phyloP scores from a whole-genome alignment of 2,888 invertebrate species.

The Nycteola revayana region DNA sequence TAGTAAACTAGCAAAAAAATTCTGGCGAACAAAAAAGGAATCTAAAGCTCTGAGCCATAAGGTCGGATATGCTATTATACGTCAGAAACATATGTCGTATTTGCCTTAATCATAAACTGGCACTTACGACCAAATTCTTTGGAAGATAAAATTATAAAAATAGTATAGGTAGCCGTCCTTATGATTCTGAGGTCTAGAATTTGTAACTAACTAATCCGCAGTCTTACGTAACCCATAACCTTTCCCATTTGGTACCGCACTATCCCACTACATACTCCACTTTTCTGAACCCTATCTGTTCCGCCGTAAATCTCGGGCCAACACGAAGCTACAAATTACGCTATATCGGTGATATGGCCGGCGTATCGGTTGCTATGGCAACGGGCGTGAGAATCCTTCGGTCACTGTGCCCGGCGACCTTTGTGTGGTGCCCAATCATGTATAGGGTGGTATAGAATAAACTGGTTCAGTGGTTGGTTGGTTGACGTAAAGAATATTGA shows the following conservation, averaged over 20 bases:
- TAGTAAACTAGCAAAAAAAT: too few relatives aligned
- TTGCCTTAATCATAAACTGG: too few relatives aligned
- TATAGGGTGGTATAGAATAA: conserved; percentile 21
- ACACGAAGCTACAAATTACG: conserved; percentile 74
- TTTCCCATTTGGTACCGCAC: too few relatives aligned
- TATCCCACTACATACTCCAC: conserved; percentile 27
- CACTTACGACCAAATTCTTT: too few relatives aligned
- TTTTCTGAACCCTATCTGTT: conserved; percentile 35
- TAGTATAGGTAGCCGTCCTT: too few relatives aligned
- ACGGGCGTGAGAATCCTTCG: conserved; percentile 61
- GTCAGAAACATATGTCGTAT: too few relatives aligned
- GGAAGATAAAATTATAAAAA: too few relatives aligned
- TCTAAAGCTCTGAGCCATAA: too few relatives aligned
- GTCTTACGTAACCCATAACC: conserved; percentile 17
- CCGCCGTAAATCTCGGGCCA: conserved; percentile 54
- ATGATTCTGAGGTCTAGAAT: not conserved
- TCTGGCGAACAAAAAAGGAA: too few relatives aligned
- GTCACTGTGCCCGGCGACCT: conserved; percentile 34
- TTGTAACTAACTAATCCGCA: not conserved
- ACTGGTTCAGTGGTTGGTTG: too few relatives aligned
- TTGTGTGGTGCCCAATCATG: conserved; percentile 25
- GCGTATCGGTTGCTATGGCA: conserved; percentile 59
- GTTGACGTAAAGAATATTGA: too few relatives aligned
- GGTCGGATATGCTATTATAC: too few relatives aligned
- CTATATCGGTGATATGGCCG: conserved; percentile 61